A percentile compares a stretch with the other conserved stretches of the same genome.
phyloP scores from a whole-genome alignment of 2,797 vertebrate genomes.

The Glyptemys insculpta region DNA sequence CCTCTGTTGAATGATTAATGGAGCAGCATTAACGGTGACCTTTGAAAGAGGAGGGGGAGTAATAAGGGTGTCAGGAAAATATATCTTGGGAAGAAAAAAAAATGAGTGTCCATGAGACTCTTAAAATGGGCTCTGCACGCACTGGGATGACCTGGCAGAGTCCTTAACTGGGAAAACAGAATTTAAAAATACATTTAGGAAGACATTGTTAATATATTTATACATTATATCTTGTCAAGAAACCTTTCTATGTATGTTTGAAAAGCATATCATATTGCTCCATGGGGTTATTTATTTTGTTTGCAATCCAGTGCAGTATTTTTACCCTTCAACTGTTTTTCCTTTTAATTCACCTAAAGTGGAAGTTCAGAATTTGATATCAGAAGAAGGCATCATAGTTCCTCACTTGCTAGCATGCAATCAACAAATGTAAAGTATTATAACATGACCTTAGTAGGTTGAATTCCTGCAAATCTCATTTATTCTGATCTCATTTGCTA shows the following conservation, averaged over 20 bases:
- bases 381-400: constrained; percentile 27
- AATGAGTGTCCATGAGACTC: background rate
- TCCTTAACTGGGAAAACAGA: background rate
- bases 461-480: constrained; percentile 30
- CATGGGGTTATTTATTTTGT: constrained; percentile 34
- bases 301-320: background rate
- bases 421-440: constrained; percentile 52
- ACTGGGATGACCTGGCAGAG: background rate
- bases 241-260: background rate
- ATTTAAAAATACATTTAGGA: background rate
- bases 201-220: background rate
- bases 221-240: background rate
- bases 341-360: constrained; percentile 23
- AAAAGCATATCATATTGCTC: accelerated
- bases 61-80: constrained; percentile 34
- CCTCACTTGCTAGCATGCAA: constrained; percentile 28
- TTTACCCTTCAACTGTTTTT: constrained; percentile 32
- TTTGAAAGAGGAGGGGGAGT: constrained; percentile 30
- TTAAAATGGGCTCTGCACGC: background rate
- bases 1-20: constrained; percentile 24
- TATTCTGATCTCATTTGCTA: constrained; percentile 38
- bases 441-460: constrained; percentile 23
- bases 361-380: constrained; percentile 33
- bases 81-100: constrained; percentile 14
- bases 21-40: background rate